Evolutionary conservation across 2,113 vertebrate species (phyloP).

Genomic region (Salminus brasiliensis): DNA sequence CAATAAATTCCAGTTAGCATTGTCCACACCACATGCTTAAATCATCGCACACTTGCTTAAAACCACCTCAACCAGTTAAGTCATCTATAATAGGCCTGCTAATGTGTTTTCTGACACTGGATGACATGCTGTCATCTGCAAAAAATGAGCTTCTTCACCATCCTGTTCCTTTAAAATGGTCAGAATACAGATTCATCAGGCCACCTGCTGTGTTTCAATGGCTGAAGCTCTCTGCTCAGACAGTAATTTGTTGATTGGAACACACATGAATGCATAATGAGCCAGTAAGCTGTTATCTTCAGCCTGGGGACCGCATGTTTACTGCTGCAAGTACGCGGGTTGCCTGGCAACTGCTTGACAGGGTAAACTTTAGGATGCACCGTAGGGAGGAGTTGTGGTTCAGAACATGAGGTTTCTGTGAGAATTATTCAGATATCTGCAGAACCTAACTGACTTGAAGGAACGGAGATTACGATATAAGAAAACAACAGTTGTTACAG

Average conservation of each 20-base stretch:
- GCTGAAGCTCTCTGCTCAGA: neutral
- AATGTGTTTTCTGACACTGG: neutral
- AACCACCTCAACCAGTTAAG: neutral
- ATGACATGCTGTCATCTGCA: too few species aligned
- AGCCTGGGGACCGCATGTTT: slow-evolving; percentile 49
- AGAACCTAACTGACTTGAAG: slow-evolving; percentile 33
- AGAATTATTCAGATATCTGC: neutral
- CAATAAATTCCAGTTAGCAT: neutral
- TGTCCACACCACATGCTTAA: neutral
- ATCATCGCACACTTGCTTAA: neutral
- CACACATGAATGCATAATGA: slow-evolving; percentile 40
- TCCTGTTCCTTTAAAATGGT: neutral
- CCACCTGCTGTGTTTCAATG: neutral
- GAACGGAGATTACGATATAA: slow-evolving; percentile 29
- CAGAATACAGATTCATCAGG: neutral
- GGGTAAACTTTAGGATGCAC: slow-evolving; percentile 41
- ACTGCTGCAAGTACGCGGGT: slow-evolving; percentile 33
- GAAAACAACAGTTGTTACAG: slow-evolving; percentile 11
- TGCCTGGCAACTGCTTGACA: slow-evolving; percentile 53
- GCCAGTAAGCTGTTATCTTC: slow-evolving; percentile 35
- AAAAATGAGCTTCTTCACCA: neutral
- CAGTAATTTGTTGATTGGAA: slow-evolving; percentile 18
- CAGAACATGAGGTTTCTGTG: slow-evolving; percentile 13
- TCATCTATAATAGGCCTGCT: neutral
- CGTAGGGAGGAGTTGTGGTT: slow-evolving; percentile 17